Evolutionary conservation across 2,797 vertebrate genomes (phyloP).

Genomic region (Lepilemur septentrionalis): DNA sequence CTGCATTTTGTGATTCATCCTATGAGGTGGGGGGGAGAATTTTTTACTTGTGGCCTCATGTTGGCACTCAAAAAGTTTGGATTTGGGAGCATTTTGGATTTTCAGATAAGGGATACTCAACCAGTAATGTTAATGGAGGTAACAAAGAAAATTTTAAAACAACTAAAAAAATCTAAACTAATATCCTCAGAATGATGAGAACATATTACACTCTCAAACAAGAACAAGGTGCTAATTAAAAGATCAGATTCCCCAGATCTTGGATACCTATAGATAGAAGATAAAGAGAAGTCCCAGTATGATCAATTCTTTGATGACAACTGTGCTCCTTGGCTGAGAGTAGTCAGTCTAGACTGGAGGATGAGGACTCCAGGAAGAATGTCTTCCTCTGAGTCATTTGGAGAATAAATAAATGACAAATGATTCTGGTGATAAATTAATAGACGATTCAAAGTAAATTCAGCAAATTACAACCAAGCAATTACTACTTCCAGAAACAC

Average conservation of each 20-base stretch:
- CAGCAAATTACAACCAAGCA: slow-evolving; percentile 13
- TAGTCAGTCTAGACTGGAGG: not conserved
- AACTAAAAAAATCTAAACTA: not conserved
- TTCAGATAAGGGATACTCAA: not conserved
- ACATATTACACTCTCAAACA: not conserved
- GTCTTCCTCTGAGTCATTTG: not conserved
- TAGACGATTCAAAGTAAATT: not conserved
- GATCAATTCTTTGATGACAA: not conserved
- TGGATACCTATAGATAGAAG: not conserved
- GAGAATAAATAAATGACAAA: not conserved
- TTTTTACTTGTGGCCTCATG: not conserved
- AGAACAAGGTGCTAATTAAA: not conserved
- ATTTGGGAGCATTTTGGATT: not conserved
- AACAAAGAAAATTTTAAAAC: not conserved
- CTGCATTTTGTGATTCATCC: not conserved
- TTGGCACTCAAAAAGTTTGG: not conserved
- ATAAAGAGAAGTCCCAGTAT: not conserved
- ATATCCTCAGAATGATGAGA: not conserved
- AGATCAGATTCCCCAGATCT: not conserved
- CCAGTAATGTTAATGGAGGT: not conserved
- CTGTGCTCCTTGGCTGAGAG: not conserved
- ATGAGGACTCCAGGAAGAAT: not conserved
- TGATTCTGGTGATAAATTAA: not conserved
- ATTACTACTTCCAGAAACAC: not conserved
- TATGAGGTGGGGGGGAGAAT: not conserved